A percentile compares a stretch with the other conserved stretches of the same genome.
These are phyloP conservation scores for Drosophila littoralis DNA, from an alignment of 1,140 invertebrate species.

Conservation along the genomic window DNA sequence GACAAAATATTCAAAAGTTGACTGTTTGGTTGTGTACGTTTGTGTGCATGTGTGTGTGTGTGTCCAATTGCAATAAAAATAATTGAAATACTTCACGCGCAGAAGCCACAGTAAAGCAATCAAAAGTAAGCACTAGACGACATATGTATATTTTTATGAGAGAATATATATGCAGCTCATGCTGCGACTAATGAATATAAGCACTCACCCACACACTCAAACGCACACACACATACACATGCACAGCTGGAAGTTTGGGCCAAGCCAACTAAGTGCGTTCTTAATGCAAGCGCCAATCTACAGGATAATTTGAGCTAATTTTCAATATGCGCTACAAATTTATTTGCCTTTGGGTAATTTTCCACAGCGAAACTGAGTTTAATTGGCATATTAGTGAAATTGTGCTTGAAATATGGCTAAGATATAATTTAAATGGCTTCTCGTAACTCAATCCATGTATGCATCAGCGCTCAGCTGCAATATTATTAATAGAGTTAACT, in stretches of 20 bases:
- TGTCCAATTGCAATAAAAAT: conserved; percentile 51
- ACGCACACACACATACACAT: not conserved
- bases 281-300: conserved; percentile 40
- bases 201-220: conserved; percentile 20
- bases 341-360: conserved; percentile 5
- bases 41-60: conserved; percentile 20
- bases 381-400: conserved; percentile 20
- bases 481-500: conserved; percentile 61
- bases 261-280: conserved; percentile 45
- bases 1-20: conserved; percentile 6
- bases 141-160: not conserved
- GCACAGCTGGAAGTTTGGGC: conserved; percentile 13
- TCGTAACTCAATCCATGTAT: conserved; percentile 11
- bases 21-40: not conserved
- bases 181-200: conserved; percentile 10
- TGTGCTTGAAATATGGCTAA: conserved; percentile 12
- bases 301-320: conserved; percentile 56
- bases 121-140: conserved; percentile 4
- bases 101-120: conserved; percentile 44
- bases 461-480: conserved; percentile 10
- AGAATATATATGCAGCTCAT: not conserved
- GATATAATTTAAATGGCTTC: conserved; percentile 15
- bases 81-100: conserved; percentile 54
- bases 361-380: conserved; percentile 8
- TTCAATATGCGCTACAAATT: conserved; percentile 36